Evolutionary conservation across 2,113 vertebrate genomes (phyloP).

Genomic region (Xiphophorus couchianus): DNA sequence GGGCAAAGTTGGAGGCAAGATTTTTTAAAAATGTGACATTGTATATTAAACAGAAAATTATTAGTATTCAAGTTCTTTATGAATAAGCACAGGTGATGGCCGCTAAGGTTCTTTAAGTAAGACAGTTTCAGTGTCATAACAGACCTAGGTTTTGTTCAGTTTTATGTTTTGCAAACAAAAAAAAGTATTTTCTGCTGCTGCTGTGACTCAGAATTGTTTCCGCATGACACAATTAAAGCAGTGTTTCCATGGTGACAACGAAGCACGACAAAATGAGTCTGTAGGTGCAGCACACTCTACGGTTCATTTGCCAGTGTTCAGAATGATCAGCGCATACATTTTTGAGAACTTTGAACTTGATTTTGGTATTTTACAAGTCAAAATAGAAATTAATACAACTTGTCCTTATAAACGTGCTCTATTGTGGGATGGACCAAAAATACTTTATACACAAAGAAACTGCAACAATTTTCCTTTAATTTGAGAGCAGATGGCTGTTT

Average conservation of each 20-base stretch:
- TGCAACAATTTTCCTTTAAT: neutral
- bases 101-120: neutral
- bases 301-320: neutral
- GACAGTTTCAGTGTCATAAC: neutral
- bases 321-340: neutral
- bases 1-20: neutral
- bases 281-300: too few relatives aligned
- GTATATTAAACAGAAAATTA: neutral
- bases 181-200: neutral
- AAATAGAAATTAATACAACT: neutral
- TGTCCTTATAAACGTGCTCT: neutral
- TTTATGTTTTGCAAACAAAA: neutral
- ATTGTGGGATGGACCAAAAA: too few relatives aligned
- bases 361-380: neutral
- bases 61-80: neutral
- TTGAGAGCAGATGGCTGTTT: neutral
- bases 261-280: too few relatives aligned
- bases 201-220: too few relatives aligned
- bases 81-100: neutral
- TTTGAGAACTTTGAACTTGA: neutral
- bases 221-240: too few relatives aligned
- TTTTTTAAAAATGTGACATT: neutral
- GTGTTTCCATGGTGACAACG: too few relatives aligned
- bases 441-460: neutral
- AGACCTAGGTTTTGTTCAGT: neutral